phyloP scores from a whole-genome alignment of 1,140 invertebrate species.

The Drosophila chauvacae region DNA sequence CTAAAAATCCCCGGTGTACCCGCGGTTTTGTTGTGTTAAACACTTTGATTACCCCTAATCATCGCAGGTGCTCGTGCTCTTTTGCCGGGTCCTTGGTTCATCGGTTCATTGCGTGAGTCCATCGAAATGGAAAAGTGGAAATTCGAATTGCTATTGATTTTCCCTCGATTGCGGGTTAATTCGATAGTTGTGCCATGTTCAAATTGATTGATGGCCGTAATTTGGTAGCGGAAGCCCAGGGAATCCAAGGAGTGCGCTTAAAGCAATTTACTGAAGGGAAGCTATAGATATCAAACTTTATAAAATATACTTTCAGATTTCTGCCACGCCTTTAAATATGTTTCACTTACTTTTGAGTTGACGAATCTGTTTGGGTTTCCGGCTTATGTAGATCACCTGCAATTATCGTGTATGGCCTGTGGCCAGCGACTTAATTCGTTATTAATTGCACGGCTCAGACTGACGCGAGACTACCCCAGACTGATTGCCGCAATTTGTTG shows the following conservation, averaged over 20 bases:
- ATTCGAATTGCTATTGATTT: conserved; percentile 62
- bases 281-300: background rate
- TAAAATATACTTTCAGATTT: background rate
- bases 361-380: conserved; percentile 43
- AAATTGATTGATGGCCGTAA: conserved; percentile 70
- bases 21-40: conserved; percentile 51
- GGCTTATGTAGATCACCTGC: conserved; percentile 33
- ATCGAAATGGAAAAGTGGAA: conserved; percentile 32
- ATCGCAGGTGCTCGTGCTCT: conserved; percentile 43
- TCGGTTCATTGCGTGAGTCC: conserved; percentile 23
- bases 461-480: conserved; percentile 53
- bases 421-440: conserved; percentile 69
- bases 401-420: conserved; percentile 69
- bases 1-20: background rate
- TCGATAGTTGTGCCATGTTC: conserved; percentile 36
- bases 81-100: conserved; percentile 21
- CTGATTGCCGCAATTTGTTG: conserved; percentile 74
- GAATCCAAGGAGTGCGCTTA: conserved; percentile 22
- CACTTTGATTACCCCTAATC: conserved; percentile 70
- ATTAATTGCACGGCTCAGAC: conserved; percentile 68
- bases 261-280: background rate
- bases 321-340: background rate
- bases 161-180: conserved; percentile 35
- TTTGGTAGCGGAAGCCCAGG: conserved; percentile 37
- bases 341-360: conserved; percentile 1